A percentile compares a stretch with the other conserved stretches of the same genome.
These are phyloP conservation scores for Drosophila kanapiae DNA, from an alignment of 1,140 invertebrate species.

Conservation along the genomic window DNA sequence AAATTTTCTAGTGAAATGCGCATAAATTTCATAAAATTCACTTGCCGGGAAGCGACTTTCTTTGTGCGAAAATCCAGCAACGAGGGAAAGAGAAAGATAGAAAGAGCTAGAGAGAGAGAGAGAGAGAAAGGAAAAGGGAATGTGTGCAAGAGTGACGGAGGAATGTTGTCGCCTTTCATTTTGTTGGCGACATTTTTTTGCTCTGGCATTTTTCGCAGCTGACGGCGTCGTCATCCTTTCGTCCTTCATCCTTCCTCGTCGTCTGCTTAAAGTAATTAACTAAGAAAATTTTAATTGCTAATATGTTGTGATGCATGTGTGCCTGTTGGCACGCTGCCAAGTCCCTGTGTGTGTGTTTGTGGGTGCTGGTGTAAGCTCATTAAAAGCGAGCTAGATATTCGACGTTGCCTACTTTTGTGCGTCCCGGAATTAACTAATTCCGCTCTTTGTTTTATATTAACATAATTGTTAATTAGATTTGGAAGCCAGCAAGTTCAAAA, in stretches of 20 bases:
- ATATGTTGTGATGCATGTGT: constrained; percentile 81
- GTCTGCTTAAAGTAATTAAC: constrained; percentile 85
- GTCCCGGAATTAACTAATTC: constrained; percentile 61
- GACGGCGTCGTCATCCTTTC: constrained; percentile 31
- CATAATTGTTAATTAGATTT: constrained; percentile 48
- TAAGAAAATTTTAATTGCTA: constrained; percentile 85
- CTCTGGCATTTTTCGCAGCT: constrained; percentile 11
- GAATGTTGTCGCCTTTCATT: constrained; percentile 69
- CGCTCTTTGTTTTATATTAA: constrained; percentile 30
- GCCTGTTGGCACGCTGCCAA: constrained; percentile 35
- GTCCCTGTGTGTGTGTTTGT: constrained; percentile 6
- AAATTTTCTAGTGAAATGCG: constrained; percentile 84
- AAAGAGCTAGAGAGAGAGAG: background rate
- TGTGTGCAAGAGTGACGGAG: background rate
- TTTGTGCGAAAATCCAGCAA: background rate
- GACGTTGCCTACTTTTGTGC: constrained; percentile 72
- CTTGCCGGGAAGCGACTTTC: constrained; percentile 33
- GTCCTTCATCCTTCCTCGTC: constrained; percentile 44
- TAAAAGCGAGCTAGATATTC: constrained; percentile 52
- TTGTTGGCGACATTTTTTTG: constrained; percentile 62
- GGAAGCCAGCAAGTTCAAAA: background rate
- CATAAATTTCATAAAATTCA: constrained; percentile 83
- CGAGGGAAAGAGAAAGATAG: background rate
- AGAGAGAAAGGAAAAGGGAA: background rate
- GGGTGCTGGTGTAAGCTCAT: constrained; percentile 51